A percentile compares a stretch with the other conserved stretches of the same genome.
These are phyloP conservation scores for Atopsyche davidsoni DNA, from an alignment of 1,140 invertebrate genomes.

Conservation along the genomic window DNA sequence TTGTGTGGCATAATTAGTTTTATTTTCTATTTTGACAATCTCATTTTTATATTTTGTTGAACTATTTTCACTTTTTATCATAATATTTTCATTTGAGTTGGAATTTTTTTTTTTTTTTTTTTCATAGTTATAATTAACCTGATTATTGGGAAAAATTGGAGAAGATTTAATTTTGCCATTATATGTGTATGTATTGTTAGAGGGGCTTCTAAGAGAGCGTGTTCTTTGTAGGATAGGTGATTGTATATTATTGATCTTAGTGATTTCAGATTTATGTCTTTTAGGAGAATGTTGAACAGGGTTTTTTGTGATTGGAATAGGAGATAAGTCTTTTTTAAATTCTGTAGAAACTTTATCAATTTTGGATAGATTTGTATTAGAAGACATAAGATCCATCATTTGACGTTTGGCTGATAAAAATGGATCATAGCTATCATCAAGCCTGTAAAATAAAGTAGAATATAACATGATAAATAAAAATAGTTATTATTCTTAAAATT, in stretches of 20 bases:
- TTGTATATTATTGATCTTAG: conserved; percentile 45
- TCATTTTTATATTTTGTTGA: conserved; percentile 17
- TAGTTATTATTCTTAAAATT: not conserved
- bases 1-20: conserved; percentile 11
- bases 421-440: conserved; percentile 45
- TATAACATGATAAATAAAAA: not conserved
- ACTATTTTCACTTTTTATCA: conserved; percentile 11
- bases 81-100: conserved; percentile 11
- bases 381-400: conserved; percentile 49
- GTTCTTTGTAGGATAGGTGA: conserved; percentile 45
- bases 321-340: conserved; percentile 40
- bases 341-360: conserved; percentile 38
- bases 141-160: too few species aligned
- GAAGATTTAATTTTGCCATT: conserved; percentile 9
- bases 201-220: conserved; percentile 46
- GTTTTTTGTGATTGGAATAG: conserved; percentile 23
- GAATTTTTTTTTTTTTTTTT: too few species aligned
- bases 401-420: conserved; percentile 46
- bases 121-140: too few species aligned
- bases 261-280: conserved; percentile 43
- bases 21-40: conserved; percentile 13
- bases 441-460: conserved; percentile 35
- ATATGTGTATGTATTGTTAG: conserved; percentile 27
- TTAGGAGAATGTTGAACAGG: conserved; percentile 30
- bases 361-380: conserved; percentile 44